A percentile compares a stretch with the other conserved stretches of the same genome.
These are phyloP conservation scores for Ceramica pisi DNA, from an alignment of 2,888 invertebrate genomes.

Conservation along the genomic window DNA sequence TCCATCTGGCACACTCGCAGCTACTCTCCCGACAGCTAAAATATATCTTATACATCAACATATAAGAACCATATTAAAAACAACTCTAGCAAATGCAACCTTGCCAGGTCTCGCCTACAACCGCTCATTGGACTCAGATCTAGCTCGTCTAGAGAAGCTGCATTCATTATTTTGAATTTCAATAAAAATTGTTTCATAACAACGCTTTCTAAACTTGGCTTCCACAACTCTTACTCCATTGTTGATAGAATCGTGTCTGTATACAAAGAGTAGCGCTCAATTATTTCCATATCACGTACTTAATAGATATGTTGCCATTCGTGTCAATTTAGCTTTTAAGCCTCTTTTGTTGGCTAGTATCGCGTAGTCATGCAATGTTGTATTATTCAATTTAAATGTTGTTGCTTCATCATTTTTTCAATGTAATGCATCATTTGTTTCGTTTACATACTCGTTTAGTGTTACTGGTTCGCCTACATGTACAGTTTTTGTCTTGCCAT, in stretches of 20 bases:
- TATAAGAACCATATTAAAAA: constrained; percentile 54
- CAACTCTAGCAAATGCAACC: constrained; percentile 33
- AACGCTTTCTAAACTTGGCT: constrained; percentile 58
- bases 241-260: constrained; percentile 36
- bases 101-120: constrained; percentile 65
- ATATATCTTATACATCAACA: constrained; percentile 55
- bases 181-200: constrained; percentile 60
- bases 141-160: constrained; percentile 59
- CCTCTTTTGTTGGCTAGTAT: constrained; percentile 32
- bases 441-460: constrained; percentile 58
- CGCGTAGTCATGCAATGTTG: constrained; percentile 41
- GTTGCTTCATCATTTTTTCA: constrained; percentile 47
- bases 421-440: constrained; percentile 58
- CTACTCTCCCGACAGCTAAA: constrained; percentile 35
- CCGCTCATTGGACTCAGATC: constrained; percentile 64
- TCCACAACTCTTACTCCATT: constrained; percentile 31
- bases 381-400: constrained; percentile 38
- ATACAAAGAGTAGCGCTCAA: constrained; percentile 19
- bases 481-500: constrained; percentile 67
- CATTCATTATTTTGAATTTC: constrained; percentile 56
- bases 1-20: constrained; percentile 61
- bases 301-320: constrained; percentile 45
- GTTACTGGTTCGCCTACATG: constrained; percentile 75
- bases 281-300: constrained; percentile 35
- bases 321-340: constrained; percentile 41